Evolutionary conservation across 2,113 vertebrate genomes (phyloP).

Genomic region (Mustela nigripes): DNA sequence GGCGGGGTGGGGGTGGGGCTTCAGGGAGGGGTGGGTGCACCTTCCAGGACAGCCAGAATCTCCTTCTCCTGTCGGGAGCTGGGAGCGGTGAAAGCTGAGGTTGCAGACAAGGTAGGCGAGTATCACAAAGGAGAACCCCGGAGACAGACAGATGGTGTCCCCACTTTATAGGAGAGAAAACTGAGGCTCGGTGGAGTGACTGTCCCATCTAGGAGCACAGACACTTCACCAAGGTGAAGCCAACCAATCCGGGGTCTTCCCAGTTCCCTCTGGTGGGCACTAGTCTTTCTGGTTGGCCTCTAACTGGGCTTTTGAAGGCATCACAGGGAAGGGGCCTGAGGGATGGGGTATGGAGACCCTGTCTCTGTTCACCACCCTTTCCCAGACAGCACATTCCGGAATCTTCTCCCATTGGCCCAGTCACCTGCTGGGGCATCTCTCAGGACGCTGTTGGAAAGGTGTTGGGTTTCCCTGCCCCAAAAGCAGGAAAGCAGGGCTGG

Average conservation of each 20-base stretch:
- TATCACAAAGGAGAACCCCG: not conserved
- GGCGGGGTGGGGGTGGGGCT: too few relatives aligned
- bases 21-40: too few relatives aligned
- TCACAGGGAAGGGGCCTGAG: not conserved
- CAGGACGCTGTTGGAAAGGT: not conserved
- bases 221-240: not conserved
- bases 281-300: not conserved
- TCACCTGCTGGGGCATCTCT: not conserved
- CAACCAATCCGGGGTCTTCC: fast-evolving
- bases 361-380: too few relatives aligned
- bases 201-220: not conserved
- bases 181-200: not conserved
- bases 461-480: not conserved
- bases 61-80: fast-evolving
- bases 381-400: not conserved
- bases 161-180: not conserved
- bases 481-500: not conserved
- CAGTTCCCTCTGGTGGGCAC: not conserved
- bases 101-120: not conserved
- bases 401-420: not conserved
- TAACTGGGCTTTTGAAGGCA: not conserved
- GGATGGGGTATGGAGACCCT: not conserved
- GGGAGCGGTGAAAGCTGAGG: not conserved
- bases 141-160: not conserved
- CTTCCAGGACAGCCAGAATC: not conserved